Percentiles rank a stretch among this genome's conserved stretches.
Evolutionary conservation across 1,140 invertebrate species (phyloP).

Genomic region (Muscidifurax raptorellus): DNA sequence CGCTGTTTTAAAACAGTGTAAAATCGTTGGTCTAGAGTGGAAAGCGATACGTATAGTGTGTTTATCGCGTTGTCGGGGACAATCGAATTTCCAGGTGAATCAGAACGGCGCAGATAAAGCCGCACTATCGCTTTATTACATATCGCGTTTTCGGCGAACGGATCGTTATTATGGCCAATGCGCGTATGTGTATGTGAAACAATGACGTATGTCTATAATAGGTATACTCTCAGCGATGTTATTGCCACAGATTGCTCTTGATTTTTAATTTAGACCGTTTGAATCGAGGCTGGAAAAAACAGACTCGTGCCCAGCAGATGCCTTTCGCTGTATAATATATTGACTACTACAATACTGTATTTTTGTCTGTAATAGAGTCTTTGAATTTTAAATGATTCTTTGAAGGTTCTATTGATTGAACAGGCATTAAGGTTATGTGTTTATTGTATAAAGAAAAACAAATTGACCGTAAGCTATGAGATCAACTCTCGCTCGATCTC

Average conservation of each 20-base stretch:
- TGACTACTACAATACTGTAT: no score
- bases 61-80: not conserved
- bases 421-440: no score
- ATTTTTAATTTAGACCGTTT: constrained; percentile 28
- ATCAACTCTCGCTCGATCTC: no score
- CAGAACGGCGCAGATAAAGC: not conserved
- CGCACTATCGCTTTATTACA: constrained; percentile 5
- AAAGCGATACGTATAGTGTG: no score
- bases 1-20: no score
- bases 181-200: not conserved
- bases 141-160: not conserved
- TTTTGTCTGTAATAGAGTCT: no score
- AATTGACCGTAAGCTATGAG: no score
- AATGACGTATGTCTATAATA: not conserved
- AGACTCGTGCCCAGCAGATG: not conserved
- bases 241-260: constrained; percentile 22
- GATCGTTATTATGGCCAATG: not conserved
- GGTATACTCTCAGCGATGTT: not conserved
- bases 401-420: no score
- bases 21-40: no score
- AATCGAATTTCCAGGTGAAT: constrained; percentile 14
- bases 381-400: no score
- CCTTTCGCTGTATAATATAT: no score
- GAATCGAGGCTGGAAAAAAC: not conserved
- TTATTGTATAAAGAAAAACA: no score